These are phyloP conservation scores for Daboia siamensis DNA, from an alignment of 2,113 vertebrate genomes.

Conservation along the genomic window DNA sequence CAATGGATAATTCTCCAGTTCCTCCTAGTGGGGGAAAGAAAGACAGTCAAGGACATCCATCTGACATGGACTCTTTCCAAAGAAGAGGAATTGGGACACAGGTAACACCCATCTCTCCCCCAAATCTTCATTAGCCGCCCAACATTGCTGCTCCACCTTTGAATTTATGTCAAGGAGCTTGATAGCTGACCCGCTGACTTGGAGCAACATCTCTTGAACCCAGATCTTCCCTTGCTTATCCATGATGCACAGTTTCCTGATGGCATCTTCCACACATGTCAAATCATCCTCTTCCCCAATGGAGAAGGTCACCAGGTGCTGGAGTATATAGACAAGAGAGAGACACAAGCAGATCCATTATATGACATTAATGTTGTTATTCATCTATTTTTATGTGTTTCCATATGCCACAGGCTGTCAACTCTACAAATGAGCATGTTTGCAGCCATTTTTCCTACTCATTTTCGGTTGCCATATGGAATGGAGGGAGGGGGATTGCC, in stretches of 20 bases:
- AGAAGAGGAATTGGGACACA: background rate
- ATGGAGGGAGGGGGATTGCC: too few relatives aligned
- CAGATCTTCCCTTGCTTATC: conserved; percentile 69
- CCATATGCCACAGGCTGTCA: too few relatives aligned
- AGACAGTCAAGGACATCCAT: background rate
- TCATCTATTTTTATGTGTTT: background rate
- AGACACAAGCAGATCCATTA: background rate
- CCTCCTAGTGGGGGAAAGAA: conserved; percentile 65
- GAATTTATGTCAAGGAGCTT: conserved; percentile 59
- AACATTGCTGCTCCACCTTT: conserved; percentile 52
- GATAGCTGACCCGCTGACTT: conserved; percentile 55
- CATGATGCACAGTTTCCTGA: conserved; percentile 60
- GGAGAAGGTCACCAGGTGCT: conserved; percentile 70
- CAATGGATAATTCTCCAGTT: conserved; percentile 75
- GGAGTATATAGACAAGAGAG: background rate
- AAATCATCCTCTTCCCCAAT: conserved; percentile 63
- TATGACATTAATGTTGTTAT: background rate
- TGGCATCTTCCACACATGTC: conserved; percentile 66
- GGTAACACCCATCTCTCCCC: background rate
- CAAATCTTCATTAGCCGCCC: background rate
- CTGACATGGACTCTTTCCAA: background rate
- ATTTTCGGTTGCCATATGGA: too few relatives aligned
- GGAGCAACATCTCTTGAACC: conserved; percentile 71
- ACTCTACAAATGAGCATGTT: too few relatives aligned
- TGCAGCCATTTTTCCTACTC: too few relatives aligned